Evolutionary conservation across 1,140 invertebrate species (phyloP).

Genomic region (Cyclina sinensis): DNA sequence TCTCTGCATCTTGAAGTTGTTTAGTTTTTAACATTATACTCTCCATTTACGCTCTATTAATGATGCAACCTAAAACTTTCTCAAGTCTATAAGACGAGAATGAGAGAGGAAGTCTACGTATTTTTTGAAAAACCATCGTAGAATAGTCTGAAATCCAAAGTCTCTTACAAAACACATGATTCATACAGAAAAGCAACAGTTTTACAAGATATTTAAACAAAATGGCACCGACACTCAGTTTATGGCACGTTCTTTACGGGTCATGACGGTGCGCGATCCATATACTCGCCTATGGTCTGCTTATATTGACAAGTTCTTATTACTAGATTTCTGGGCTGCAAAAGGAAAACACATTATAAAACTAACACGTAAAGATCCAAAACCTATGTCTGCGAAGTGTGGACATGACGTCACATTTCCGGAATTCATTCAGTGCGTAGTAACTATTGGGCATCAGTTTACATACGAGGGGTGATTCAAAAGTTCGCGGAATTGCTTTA

Average conservation of each 20-base stretch:
- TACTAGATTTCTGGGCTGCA: conserved; percentile 70
- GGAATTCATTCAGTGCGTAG: conserved; percentile 69
- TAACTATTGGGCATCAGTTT: conserved; percentile 24
- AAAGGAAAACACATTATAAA: conserved; percentile 60
- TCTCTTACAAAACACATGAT: background rate
- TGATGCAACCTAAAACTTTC: no score
- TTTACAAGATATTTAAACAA: conserved; percentile 23
- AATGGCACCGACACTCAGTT: background rate
- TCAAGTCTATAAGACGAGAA: no score
- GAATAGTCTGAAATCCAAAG: background rate
- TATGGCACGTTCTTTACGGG: conserved; percentile 29
- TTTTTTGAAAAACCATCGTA: no score
- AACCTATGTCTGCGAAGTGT: conserved; percentile 35
- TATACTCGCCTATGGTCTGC: conserved; percentile 73
- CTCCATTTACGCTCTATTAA: no score
- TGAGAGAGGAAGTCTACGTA: no score
- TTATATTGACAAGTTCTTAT: conserved; percentile 73
- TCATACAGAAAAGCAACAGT: background rate
- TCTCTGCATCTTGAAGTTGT: no score
- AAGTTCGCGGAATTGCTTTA: no score
- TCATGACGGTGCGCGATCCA: conserved; percentile 70
- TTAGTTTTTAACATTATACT: no score
- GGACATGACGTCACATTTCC: conserved; percentile 71
- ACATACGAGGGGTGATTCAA: no score
- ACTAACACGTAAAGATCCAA: conserved; percentile 33